A percentile compares a stretch with the other conserved stretches of the same genome.
These are phyloP conservation scores for Cataglyphis rosenhaueri DNA, from an alignment of 2,888 invertebrate genomes.

Conservation along the genomic window DNA sequence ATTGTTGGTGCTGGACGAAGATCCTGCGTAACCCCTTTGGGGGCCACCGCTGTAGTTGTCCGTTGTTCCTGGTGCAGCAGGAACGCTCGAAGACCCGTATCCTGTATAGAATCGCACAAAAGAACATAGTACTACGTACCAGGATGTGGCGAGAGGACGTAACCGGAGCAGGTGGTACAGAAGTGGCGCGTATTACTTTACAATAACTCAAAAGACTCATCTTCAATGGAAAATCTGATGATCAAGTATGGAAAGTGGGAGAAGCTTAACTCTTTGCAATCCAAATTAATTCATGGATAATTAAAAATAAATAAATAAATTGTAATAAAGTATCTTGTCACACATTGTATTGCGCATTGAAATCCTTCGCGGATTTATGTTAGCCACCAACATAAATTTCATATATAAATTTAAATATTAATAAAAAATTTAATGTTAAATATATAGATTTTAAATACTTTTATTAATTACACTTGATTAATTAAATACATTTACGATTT, in stretches of 20 bases:
- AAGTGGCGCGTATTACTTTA: conserved; percentile 35
- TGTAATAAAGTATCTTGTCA: neutral
- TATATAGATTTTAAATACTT: neutral
- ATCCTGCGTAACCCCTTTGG: conserved; percentile 79
- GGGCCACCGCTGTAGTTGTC: conserved; percentile 80
- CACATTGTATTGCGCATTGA: neutral
- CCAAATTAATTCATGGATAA: neutral
- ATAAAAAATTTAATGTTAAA: neutral
- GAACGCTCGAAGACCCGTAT: conserved; percentile 79
- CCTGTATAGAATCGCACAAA: conserved; percentile 82
- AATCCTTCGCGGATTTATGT: neutral
- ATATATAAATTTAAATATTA: conserved; percentile 16
- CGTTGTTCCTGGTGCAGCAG: conserved; percentile 78
- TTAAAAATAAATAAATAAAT: neutral
- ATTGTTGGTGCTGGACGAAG: conserved; percentile 79
- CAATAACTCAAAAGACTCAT: conserved; percentile 42
- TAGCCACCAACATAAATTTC: neutral
- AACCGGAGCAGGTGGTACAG: conserved; percentile 49
- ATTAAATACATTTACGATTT: neutral
- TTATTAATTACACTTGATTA: neutral
- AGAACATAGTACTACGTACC: conserved; percentile 80
- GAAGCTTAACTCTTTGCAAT: conserved; percentile 37
- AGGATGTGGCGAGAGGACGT: conserved; percentile 69
- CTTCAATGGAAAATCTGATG: neutral
- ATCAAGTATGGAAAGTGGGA: neutral